phyloP scores from a whole-genome alignment of 2,888 invertebrate species.

The Nomada fucata region DNA sequence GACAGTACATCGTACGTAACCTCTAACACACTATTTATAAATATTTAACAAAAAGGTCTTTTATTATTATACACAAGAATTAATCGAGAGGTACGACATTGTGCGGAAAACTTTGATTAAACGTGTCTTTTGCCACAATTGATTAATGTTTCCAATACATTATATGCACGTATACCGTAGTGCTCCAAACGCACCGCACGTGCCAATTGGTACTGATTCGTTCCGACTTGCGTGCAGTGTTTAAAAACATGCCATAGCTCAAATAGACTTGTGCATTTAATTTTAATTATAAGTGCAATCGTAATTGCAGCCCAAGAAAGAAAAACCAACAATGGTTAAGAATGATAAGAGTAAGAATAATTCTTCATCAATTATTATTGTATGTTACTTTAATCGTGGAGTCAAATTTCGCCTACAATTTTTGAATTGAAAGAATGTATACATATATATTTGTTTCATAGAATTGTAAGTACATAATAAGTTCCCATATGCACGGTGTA shows the following conservation, averaged over 20 bases:
- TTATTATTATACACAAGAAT: background rate
- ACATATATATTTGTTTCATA: too few species aligned
- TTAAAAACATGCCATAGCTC: background rate
- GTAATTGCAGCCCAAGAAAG: background rate
- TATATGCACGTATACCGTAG: background rate
- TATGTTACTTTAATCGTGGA: too few species aligned
- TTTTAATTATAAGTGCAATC: background rate
- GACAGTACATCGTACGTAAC: conserved; percentile 27
- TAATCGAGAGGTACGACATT: background rate
- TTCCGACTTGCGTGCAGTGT: background rate
- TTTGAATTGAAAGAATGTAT: too few species aligned
- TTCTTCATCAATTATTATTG: too few species aligned
- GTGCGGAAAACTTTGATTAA: background rate
- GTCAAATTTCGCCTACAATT: too few species aligned
- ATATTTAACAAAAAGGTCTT: background rate
- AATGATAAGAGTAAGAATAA: too few species aligned
- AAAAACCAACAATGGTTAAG: background rate
- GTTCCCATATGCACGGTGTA: background rate
- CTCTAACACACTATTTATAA: background rate
- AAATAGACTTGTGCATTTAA: background rate
- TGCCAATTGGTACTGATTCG: conserved; percentile 1
- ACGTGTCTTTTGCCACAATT: background rate
- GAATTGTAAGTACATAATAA: too few species aligned
- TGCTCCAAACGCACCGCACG: background rate
- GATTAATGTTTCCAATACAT: background rate